Base-by-base conservation (phyloP, 2,113 vertebrate species). In the Varanus komodoensis region DNA sequence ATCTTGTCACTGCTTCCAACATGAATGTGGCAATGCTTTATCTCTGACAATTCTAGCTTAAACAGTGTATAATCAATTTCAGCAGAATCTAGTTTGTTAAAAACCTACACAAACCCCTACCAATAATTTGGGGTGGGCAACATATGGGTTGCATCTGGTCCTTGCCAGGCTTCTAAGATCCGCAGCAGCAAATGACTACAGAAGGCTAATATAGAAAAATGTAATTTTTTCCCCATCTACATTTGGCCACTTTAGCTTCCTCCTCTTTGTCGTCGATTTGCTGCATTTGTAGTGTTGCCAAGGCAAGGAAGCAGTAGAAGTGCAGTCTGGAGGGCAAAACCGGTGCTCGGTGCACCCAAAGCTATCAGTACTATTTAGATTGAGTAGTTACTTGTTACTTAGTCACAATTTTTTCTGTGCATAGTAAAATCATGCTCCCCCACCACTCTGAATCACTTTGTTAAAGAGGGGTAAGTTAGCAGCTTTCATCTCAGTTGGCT, bases 11-110 rank as follows among this genome's bases (percentile, higher is more conserved):
- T 90, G 71, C 87, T 21, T 34, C 89, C 92, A 88, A 50, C 92
- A 86, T 9, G 86, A 57, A 21, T 34, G 73, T 80, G 61, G 86
- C 78, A 27, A 78, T 81, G 69, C 69, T 86, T 87, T 92, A 68
- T 52, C 91, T 57, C 21, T 0, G 15, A 73, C 80, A 91, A 86
- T 50, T n/a, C 27, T 44, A 64, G 4, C 79, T 87, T 85, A 92
- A 96, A 88, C 80, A 86, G 67, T 68, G 67, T 50, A 12, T 54
- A 44, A 88, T 50, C 50, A 93, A 80, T 88, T 93, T 69, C 81
- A 50, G 89, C 87, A 82, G 90, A 91, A 34, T 73, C 93, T 88
- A 23, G 4, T 52, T 89, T 75, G 50, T 92, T 85, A 83, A 91
- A 90, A 48, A 57, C 23, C 57, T 1, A 7, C 15, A 82, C 12